Conservation (phyloP, 2,113 vertebrate genomes). For the Lanius collurio region DNA sequence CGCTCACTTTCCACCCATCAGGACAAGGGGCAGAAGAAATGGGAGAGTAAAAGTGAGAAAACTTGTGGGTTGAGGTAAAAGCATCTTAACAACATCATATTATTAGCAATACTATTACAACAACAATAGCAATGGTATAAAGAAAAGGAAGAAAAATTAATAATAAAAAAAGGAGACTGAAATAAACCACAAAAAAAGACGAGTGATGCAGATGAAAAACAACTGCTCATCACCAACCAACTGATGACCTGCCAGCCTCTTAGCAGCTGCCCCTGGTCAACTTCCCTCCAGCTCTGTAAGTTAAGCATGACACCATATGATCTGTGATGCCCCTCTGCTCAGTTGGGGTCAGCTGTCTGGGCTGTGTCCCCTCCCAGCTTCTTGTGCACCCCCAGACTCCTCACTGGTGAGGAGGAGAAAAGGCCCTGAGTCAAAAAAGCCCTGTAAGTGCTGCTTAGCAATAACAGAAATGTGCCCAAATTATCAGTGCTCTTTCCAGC, state of each 20-base stretch:
- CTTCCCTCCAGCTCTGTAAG: background rate
- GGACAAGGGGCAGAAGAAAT: background rate
- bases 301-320: fast-evolving
- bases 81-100: background rate
- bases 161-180: fast-evolving
- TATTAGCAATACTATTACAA: background rate
- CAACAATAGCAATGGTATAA: background rate
- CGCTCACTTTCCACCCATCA: background rate
- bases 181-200: background rate
- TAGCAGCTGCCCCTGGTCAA: background rate
- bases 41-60: background rate
- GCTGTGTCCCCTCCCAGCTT: background rate
- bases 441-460: background rate
- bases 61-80: background rate
- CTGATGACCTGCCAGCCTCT: background rate
- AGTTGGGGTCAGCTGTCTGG: background rate
- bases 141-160: background rate
- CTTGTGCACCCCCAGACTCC: background rate
- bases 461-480: background rate
- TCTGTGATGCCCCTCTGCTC: background rate
- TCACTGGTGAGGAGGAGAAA: background rate
- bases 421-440: background rate
- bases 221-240: background rate
- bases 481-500: background rate
- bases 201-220: background rate